Percentiles rank a stretch among this genome's conserved stretches.
These are phyloP conservation scores for Diplodus puntazzo DNA, from an alignment of 2,797 vertebrate genomes.

Conservation along the genomic window DNA sequence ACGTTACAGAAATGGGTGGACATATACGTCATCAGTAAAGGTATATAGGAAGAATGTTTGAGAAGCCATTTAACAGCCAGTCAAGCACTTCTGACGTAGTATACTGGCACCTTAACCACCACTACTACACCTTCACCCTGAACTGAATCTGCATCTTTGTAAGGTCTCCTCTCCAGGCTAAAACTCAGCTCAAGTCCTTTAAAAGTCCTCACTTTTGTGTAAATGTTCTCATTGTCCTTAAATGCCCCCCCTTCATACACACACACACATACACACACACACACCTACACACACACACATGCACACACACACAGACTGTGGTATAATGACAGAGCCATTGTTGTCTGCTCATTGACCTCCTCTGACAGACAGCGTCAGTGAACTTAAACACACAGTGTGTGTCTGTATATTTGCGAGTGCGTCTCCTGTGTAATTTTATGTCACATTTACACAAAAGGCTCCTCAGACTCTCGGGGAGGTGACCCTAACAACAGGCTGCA, in stretches of 20 bases:
- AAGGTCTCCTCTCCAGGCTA: too few relatives aligned
- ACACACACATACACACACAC: constrained; percentile 17
- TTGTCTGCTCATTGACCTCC: constrained; percentile 23
- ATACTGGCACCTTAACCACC: too few relatives aligned
- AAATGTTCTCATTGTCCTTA: not conserved
- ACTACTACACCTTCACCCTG: too few relatives aligned
- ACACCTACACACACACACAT: constrained; percentile 14
- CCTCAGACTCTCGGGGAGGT: constrained; percentile 36
- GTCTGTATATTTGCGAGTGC: constrained; percentile 39
- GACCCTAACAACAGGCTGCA: constrained; percentile 59
- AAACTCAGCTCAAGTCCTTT: too few relatives aligned
- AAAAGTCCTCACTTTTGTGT: not conserved
- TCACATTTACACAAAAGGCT: constrained; percentile 48
- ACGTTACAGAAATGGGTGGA: not conserved
- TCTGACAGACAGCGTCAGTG: constrained; percentile 36
- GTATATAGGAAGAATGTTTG: too few relatives aligned
- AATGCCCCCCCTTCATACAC: not conserved
- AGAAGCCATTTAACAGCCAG: too few relatives aligned
- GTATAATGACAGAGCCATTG: constrained; percentile 39
- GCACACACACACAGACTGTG: constrained; percentile 8
- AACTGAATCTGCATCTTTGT: too few relatives aligned
- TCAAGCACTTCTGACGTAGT: too few relatives aligned
- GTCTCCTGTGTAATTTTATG: constrained; percentile 62
- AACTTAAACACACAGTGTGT: constrained; percentile 26
- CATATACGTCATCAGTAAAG: too few relatives aligned